Percentiles rank a stretch among this genome's conserved stretches.
These are phyloP conservation scores for Lasioglossum baleicum DNA, from an alignment of 1,140 invertebrate genomes.

Conservation along the genomic window DNA sequence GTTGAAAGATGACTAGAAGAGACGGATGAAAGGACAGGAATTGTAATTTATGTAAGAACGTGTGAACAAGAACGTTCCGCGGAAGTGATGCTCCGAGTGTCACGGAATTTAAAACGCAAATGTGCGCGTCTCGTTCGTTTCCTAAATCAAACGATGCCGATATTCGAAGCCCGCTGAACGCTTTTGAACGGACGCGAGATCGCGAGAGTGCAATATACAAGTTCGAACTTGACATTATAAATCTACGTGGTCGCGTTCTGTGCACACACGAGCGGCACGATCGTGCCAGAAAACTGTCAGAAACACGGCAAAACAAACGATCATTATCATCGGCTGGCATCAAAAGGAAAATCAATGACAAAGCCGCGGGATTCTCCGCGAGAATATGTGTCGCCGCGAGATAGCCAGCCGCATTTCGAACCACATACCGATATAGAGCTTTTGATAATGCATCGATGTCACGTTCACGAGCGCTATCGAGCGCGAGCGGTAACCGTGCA, in stretches of 20 bases:
- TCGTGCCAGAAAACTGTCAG: conserved; percentile 19
- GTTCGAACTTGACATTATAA: conserved; percentile 15
- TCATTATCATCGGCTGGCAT: conserved; percentile 18
- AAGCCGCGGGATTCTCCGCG: not conserved
- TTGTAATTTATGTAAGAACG: conserved; percentile 12
- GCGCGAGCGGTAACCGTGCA: no score
- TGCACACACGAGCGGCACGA: not conserved
- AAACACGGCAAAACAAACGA: conserved; percentile 33
- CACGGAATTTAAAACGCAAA: conserved; percentile 8
- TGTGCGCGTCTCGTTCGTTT: no score
- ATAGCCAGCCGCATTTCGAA: not conserved
- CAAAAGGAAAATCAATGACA: conserved; percentile 15
- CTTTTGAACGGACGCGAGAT: not conserved
- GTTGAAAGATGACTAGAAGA: not conserved
- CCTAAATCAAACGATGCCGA: no score
- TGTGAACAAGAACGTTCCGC: not conserved
- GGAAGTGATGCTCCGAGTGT: not conserved
- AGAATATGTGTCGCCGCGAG: not conserved
- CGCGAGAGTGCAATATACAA: not conserved
- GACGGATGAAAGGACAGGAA: conserved; percentile 8
- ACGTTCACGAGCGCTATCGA: no score
- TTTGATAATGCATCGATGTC: not conserved
- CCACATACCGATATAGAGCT: not conserved
- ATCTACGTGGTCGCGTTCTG: not conserved
- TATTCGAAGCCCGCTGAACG: no score